Conservation (phyloP, 2,888 invertebrate species). For the Amiota communis region DNA sequence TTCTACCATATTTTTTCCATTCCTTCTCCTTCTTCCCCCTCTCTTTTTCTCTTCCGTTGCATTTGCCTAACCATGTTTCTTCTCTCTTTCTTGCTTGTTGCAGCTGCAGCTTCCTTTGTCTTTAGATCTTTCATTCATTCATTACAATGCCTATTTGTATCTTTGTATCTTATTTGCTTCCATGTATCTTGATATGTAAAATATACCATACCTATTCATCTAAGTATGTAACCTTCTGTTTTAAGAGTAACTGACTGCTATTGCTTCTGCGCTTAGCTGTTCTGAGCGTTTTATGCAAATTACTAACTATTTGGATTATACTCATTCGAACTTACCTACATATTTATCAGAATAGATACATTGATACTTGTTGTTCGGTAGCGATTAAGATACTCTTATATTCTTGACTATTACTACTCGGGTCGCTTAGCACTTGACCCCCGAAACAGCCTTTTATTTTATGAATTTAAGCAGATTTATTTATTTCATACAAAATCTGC, state of each 20-base stretch:
- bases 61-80: neutral
- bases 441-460: neutral
- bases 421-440: slow-evolving; percentile 35
- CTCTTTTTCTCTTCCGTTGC: neutral
- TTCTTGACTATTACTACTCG: slow-evolving; percentile 20
- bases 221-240: too few relatives aligned
- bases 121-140: neutral
- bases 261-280: neutral
- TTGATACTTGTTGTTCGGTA: neutral
- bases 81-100: neutral
- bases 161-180: too few relatives aligned
- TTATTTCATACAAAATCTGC: slow-evolving; percentile 5
- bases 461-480: slow-evolving; percentile 1
- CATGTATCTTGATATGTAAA: too few relatives aligned
- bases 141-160: neutral
- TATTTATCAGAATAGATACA: slow-evolving; percentile 20
- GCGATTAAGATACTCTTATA: slow-evolving; percentile 11
- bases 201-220: too few relatives aligned
- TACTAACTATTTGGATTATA: slow-evolving; percentile 19
- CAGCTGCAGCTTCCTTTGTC: neutral
- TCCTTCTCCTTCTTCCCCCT: neutral
- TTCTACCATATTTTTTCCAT: neutral
- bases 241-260: too few relatives aligned
- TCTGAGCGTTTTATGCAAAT: slow-evolving; percentile 11
- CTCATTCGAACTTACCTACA: slow-evolving; percentile 17